Base-by-base conservation (phyloP, 2,888 invertebrate species). In the Pogonocherus hispidulus region DNA sequence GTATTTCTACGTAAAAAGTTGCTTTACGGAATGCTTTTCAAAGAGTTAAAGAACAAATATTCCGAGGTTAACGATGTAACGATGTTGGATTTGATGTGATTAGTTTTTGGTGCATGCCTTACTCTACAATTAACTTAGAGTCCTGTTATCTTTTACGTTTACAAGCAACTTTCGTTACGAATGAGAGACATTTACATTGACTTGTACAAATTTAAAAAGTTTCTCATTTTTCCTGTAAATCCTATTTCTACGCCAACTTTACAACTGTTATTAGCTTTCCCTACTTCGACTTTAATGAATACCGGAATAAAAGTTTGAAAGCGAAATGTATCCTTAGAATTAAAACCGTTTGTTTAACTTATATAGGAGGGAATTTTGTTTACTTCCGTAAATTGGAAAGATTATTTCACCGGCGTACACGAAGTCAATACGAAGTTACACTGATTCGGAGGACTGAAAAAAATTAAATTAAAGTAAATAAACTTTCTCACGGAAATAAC, bases 281-380 rank as follows among this genome's bases (percentile, higher is more conserved):
- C 41, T 41, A 41, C 41, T 41, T 41, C n/a, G n/a, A 41, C n/a
- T 41, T 41, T n/a, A 41, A 41, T 41, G 41, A n/a, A n/a, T 14
- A 14, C 41, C 1, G 6, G 41, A 14, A n/a, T n/a, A 1, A 41
- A 41, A 41, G n/a, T 41, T 41, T 41, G 41, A 41, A 41, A 41
- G 41, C 16, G 41, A 41, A 27, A 41, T 41, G 11, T 41, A 41
- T 41, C 41, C 41, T 41, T 41, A 14, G 41, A 41, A 41, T 41
- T 41, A 41, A n/a, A 41, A 41, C 41, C 41, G 41, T 41, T 41
- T 16, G 41, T 41, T 41, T 41, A 11, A 14, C 41, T 14, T n/a
- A 14, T 9, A 41, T 41, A 41, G 5, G 41, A 41, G 14, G 41
- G 32, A n/a, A n/a, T 41, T 41, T 41, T n/a, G 41, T 41, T 41